Evolutionary conservation across 1,140 invertebrate species (phyloP), one percentile per base, ranked within the genome.

Genomic region (Rhopalosiphum maidis): DNA sequence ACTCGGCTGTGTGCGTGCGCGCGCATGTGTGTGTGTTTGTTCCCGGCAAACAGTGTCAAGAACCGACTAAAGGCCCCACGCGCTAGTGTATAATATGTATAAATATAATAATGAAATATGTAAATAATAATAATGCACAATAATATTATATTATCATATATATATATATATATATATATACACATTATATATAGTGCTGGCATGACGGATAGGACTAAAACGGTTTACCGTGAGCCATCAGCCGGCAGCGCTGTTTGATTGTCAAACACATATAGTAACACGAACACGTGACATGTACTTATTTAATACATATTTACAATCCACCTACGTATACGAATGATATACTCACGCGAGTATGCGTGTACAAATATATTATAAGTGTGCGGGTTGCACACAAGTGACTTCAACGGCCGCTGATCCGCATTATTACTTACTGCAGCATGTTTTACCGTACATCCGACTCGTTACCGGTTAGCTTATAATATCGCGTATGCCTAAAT

Each of bases 151-250:
- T 15, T 77, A 37, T 37, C 41, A 41, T 23, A 83, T 41, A 15
- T 25, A 1, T 41, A 37, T 46, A 46, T n/a, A 21, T 22, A 82
- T 30, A 25, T 23, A 83, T 41, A 15, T 25, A 1, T 41, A 37
- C 48, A 43, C n/a, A n/a, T n/a, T 46, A 46, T n/a, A 21, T 25
- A 41, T 22, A 9, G 37, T 8, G 23, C 68, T 22, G 22, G 41
- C 7, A 22, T 15, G 86, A 3, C 11, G 46, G 30, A 18, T 30
- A 87, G 46, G 30, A 35, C 46, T 21, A 48, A 51, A 88, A 5
- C 60, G 60, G 87, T 37, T 88, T 48, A 54, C 87, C 88, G 51
- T 54, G 35, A 37, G 88, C 88, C 55, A 89, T 90, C 55, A 60
- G 51, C 51, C 23, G 51, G 23, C 60, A n/a, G 60, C 88, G 88